Evolutionary conservation across 1,140 invertebrate species (phyloP).

Genomic region (Aricia agestis): DNA sequence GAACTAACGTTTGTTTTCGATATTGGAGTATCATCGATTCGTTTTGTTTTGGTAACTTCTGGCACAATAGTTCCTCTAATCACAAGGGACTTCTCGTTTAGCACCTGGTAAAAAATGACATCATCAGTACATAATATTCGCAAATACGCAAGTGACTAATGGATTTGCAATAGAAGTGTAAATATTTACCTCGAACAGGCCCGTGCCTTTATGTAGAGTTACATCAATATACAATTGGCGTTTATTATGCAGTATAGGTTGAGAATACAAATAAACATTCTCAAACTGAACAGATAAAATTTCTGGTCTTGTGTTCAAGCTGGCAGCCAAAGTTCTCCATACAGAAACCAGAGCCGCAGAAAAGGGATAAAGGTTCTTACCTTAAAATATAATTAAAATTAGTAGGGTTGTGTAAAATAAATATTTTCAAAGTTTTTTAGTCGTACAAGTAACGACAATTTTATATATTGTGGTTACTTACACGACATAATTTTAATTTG

Average conservation of each 20-base stretch:
- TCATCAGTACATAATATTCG: neutral
- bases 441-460: too few relatives aligned
- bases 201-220: conserved; percentile 36
- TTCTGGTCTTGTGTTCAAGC: conserved; percentile 25
- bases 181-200: conserved; percentile 41
- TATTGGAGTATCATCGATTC: neutral
- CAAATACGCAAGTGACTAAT: neutral
- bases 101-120: neutral
- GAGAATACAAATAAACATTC: conserved; percentile 34
- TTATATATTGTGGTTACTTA: too few relatives aligned
- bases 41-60: neutral
- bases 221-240: conserved; percentile 31
- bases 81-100: conserved; percentile 1
- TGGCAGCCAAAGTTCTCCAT: conserved; percentile 53
- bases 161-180: neutral
- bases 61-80: neutral
- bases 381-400: conserved; percentile 25
- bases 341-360: conserved; percentile 39
- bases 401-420: too few relatives aligned
- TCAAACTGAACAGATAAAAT: conserved; percentile 37
- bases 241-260: conserved; percentile 37
- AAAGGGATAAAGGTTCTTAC: conserved; percentile 40
- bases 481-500: too few relatives aligned
- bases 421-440: too few relatives aligned
- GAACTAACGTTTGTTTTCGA: conserved; percentile 11